Conservation (phyloP, 2,113 vertebrate genomes). For the Pangasianodon gigas region DNA sequence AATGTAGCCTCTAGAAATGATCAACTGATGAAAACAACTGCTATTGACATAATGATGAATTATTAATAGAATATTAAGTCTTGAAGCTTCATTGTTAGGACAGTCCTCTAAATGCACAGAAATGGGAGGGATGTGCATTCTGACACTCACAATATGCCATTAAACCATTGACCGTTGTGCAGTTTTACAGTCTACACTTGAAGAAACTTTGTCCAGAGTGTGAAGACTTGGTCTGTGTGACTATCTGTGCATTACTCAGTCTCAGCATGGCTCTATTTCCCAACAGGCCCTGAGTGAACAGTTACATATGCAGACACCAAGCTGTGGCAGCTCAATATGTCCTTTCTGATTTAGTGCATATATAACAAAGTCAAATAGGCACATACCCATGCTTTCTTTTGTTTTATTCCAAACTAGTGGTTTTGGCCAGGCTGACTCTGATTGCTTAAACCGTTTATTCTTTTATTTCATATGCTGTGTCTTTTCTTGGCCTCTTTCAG, state of each 20-base stretch:
- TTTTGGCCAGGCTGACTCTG: slow-evolving; percentile 59
- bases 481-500: slow-evolving; percentile 29
- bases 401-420: slow-evolving; percentile 23
- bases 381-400: slow-evolving; percentile 22
- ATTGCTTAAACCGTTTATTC: slow-evolving; percentile 59
- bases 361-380: slow-evolving; percentile 38
- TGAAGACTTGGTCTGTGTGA: neutral
- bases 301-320: slow-evolving; percentile 41
- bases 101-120: neutral
- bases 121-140: neutral
- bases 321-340: slow-evolving; percentile 30
- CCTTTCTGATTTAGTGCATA: slow-evolving; percentile 50
- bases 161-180: neutral
- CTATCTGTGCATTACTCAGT: neutral
- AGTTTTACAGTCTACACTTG: neutral
- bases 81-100: neutral
- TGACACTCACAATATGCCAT: neutral
- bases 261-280: slow-evolving; percentile 29
- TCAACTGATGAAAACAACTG: neutral
- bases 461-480: slow-evolving; percentile 46
- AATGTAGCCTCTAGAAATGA: slow-evolving; percentile 23
- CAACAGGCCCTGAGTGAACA: slow-evolving; percentile 13
- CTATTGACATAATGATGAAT: neutral
- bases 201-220: neutral
- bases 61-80: neutral